Evolutionary conservation across 2,113 vertebrate genomes (phyloP).

Genomic region (Austrofundulus limnaeus): DNA sequence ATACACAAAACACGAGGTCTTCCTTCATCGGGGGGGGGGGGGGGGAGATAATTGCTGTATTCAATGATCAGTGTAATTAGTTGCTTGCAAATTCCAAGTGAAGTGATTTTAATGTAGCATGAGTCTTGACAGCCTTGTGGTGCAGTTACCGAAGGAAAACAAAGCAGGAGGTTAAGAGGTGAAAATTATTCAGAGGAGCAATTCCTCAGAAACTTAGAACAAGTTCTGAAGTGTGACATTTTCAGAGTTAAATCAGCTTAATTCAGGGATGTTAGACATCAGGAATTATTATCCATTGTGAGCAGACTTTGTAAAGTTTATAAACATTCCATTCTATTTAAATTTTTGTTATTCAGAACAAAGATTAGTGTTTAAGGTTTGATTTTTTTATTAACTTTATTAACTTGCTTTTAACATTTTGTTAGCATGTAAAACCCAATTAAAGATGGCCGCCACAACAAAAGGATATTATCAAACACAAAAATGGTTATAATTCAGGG

Average conservation of each 20-base stretch:
- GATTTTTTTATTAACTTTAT: neutral
- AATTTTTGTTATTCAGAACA: neutral
- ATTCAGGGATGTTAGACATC: slow-evolving; percentile 3
- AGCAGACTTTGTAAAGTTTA: neutral
- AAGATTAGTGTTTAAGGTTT: neutral
- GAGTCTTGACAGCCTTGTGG: slow-evolving; percentile 55
- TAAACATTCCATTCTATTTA: too few species aligned
- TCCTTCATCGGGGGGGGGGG: slow-evolving; percentile 48
- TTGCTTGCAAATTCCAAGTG: slow-evolving; percentile 57
- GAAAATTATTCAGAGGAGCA: slow-evolving; percentile 26
- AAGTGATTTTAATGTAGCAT: slow-evolving; percentile 66
- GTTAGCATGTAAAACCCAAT: too few species aligned
- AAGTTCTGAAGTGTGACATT: slow-evolving; percentile 37
- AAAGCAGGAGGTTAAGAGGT: slow-evolving; percentile 41
- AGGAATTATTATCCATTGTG: neutral
- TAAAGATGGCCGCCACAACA: too few species aligned
- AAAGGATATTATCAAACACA: too few species aligned
- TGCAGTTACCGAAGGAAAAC: slow-evolving; percentile 37
- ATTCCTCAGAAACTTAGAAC: slow-evolving; percentile 22
- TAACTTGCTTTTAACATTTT: too few species aligned
- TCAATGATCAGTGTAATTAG: slow-evolving; percentile 77
- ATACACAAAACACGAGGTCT: slow-evolving; percentile 54
- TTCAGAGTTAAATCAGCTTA: slow-evolving; percentile 19
- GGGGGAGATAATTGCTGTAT: slow-evolving; percentile 68
- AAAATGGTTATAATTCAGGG: too few species aligned